Conservation (phyloP, 1,140 invertebrate species). For the Drosophila asahinai region DNA sequence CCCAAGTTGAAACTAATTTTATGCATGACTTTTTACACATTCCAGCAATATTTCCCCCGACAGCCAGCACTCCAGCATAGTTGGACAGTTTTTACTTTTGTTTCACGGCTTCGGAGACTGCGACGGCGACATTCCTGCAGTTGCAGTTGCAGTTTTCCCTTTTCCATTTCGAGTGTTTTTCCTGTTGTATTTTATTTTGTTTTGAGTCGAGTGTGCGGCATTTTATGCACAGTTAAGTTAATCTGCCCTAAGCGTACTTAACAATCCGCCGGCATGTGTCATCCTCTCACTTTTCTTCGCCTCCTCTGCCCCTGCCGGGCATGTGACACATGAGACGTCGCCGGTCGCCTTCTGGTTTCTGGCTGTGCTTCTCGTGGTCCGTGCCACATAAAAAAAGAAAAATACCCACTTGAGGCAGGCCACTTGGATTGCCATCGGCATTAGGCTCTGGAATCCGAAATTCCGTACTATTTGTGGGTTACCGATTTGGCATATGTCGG, state of each 20-base stretch:
- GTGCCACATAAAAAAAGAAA: constrained; percentile 49
- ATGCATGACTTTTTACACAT: constrained; percentile 83
- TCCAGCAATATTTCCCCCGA: constrained; percentile 75
- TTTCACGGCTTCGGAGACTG: constrained; percentile 37
- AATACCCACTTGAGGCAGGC: constrained; percentile 54
- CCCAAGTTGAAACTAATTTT: constrained; percentile 82
- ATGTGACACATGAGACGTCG: constrained; percentile 72
- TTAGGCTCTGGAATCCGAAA: constrained; percentile 13
- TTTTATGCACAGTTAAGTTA: constrained; percentile 82
- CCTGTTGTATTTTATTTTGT: constrained; percentile 17
- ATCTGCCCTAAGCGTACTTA: constrained; percentile 78
- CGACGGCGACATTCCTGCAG: constrained; percentile 62
- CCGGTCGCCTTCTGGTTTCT: constrained; percentile 20
- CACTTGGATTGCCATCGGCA: constrained; percentile 3
- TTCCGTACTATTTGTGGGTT: constrained; percentile 25
- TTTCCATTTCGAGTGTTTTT: not conserved
- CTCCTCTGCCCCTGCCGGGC: constrained; percentile 20
- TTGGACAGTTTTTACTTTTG: constrained; percentile 70
- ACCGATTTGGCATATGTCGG: constrained; percentile 60
- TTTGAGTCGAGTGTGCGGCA: constrained; percentile 54
- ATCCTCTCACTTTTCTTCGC: constrained; percentile 54
- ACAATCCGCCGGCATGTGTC: constrained; percentile 76
- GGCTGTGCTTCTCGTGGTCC: constrained; percentile 44
- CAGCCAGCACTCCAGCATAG: constrained; percentile 67
- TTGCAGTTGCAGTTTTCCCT: constrained; percentile 22